Evolutionary conservation across 2,888 invertebrate species (phyloP).

Genomic region (Carterocephalus palaemon): DNA sequence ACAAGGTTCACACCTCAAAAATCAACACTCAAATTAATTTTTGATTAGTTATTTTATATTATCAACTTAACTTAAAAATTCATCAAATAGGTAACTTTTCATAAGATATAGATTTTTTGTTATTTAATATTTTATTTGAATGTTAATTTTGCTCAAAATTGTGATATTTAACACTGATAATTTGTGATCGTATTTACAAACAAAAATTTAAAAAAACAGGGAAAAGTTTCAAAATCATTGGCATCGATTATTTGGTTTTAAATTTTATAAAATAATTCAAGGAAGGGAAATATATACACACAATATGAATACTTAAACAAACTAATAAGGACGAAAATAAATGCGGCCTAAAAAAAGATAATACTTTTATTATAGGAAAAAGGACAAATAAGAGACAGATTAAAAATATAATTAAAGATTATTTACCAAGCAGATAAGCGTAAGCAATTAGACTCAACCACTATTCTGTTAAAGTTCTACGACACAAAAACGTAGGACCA

Average conservation of each 20-base stretch:
- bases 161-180: constrained; percentile 66
- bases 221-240: constrained; percentile 33
- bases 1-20: constrained; percentile 47
- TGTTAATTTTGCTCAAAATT: constrained; percentile 43
- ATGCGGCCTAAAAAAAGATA: too few relatives aligned
- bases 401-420: too few relatives aligned
- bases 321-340: too few relatives aligned
- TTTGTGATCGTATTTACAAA: constrained; percentile 47
- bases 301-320: too few relatives aligned
- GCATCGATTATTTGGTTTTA: constrained; percentile 20
- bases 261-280: background rate
- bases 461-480: too few relatives aligned
- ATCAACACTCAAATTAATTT: constrained; percentile 50
- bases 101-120: too few relatives aligned
- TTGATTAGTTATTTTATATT: background rate
- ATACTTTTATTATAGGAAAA: too few relatives aligned
- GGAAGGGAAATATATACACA: background rate
- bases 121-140: constrained; percentile 30
- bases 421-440: too few relatives aligned
- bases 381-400: too few relatives aligned
- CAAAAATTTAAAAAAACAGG: constrained; percentile 28
- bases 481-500: too few relatives aligned
- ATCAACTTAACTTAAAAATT: constrained; percentile 22
- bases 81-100: too few relatives aligned
- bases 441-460: too few relatives aligned